A percentile compares a stretch with the other conserved stretches of the same genome.
Evolutionary conservation across 2,888 invertebrate species (phyloP).

Genomic region (Panorpa germanica): DNA sequence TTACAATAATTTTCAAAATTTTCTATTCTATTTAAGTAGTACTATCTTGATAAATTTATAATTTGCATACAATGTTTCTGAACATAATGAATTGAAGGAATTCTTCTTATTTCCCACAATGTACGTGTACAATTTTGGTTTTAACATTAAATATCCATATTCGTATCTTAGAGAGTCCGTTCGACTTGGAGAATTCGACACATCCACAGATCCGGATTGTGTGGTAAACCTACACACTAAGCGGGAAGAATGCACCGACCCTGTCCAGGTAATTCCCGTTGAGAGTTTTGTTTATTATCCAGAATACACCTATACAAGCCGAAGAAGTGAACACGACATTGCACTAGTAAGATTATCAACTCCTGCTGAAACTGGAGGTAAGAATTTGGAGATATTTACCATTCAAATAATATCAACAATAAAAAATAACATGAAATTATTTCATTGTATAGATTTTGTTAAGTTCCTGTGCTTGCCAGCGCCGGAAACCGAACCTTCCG

Average conservation of each 20-base stretch:
- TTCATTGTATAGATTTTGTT: slow-evolving; percentile 33
- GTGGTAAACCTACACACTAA: slow-evolving; percentile 21
- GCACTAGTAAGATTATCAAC: slow-evolving; percentile 14
- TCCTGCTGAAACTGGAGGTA: slow-evolving; percentile 12
- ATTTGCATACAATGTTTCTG: too few relatives aligned
- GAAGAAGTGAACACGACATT: slow-evolving; percentile 21
- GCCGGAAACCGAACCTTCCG: slow-evolving; percentile 7
- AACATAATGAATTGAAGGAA: too few relatives aligned
- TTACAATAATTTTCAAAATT: too few relatives aligned
- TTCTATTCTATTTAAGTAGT: too few relatives aligned
- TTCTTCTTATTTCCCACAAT: too few relatives aligned
- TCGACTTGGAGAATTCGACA: slow-evolving; percentile 47
- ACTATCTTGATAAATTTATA: too few relatives aligned
- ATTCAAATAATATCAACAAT: slow-evolving; percentile 17
- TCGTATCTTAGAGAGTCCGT: too few relatives aligned
- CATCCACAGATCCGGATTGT: slow-evolving; percentile 38
- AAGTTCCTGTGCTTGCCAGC: slow-evolving; percentile 27
- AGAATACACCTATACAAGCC: slow-evolving; percentile 11
- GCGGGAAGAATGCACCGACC: slow-evolving; percentile 15
- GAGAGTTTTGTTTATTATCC: slow-evolving; percentile 13
- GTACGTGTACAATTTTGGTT: too few relatives aligned
- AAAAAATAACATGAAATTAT: too few relatives aligned
- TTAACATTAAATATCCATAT: too few relatives aligned
- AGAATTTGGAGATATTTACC: slow-evolving; percentile 11
- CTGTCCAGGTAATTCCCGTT: slow-evolving; percentile 15